Evolutionary conservation across 1,140 invertebrate genomes (phyloP), one percentile per base, ranked within the genome.

Genomic region (Pristionchus pacificus): DNA sequence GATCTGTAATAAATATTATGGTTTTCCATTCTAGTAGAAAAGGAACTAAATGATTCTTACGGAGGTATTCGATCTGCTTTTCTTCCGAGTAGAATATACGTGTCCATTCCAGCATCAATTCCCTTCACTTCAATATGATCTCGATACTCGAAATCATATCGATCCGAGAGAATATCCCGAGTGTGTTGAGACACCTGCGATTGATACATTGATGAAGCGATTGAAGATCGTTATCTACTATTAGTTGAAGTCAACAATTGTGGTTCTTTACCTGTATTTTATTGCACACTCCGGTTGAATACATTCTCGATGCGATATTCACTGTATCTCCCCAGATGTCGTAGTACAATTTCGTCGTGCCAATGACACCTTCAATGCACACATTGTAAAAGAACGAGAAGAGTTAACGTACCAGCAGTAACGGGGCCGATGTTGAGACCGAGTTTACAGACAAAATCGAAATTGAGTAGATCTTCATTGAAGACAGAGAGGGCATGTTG

Each of bases 261-360:
- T 74, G 25, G 70, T 73, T 49, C 68, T 74, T 38, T 57, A 95
- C 89, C 84, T 97, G 93, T 74, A 95, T 93, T 65, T 90, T 87
- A 67, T 92, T 91, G 3, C 89, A 87, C 0, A 95, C 89, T 0
- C 92, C 92, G 0, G 92, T 94, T 0, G 92, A 93, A 82, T 98
- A 95, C 95, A 89, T 86, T 92, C 95, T 86, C 2, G 91, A 93
- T 0, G 95, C 93, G 65, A 97, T 95, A 85, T 98, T 98, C 0
- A 83, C 81, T 0, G 95, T 93, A 85, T 98, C 94, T 0, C 95
- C 95, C 95, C 95, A 98, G 65, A 98, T 97, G 84, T 97, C 95
- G 77, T 96, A 98, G 80, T 94, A 93, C 24, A 97, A 86, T 82
- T 97, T 97, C 0, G 91, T 92, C 0, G 93, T 96, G 0, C 95